Base-by-base conservation (phyloP, 2,113 vertebrate genomes). In the Merops nubicus region DNA sequence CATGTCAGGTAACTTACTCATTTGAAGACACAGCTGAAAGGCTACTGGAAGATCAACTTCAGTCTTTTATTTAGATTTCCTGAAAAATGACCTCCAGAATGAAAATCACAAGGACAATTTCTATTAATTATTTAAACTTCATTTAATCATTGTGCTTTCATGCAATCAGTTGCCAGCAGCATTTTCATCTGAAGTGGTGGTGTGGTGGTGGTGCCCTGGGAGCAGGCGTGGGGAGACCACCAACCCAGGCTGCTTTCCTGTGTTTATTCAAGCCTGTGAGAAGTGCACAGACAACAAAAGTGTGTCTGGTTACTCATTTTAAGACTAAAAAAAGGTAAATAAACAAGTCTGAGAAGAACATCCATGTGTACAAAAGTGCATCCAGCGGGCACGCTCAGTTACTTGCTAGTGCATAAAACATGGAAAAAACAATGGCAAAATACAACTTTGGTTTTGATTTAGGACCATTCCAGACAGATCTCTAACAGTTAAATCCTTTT, bases 1-100 rank as follows among this genome's bases (percentile, higher is more conserved):
- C 2, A 0, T 5, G 28, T 16, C 18, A 1, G 2, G 12, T 18
- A 15, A 12, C 8, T 19, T 59, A 43, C 53, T 80, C 43, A 12
- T 23, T 18, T 50, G 10, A 14, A 67, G 33, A 17, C 34, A 6
- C 1, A 38, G 34, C 11, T 77, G 53, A 51, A 51, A 47, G 45
- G 53, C 15, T 15, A 20, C 14, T n/a, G 16, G 34, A 19, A 47
- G 80, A 53, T 42, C 8, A 34, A 33, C 5, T 45, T 33, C 8
- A 36, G 11, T 28, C 23, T 43, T 78, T 68, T 60, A 65, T 33
- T 70, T 38, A 60, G 36, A n/a, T 60, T 51, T 48, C 40, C 20
- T 20, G 7, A 13, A 50, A 81, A 36, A 7, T 36, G 5, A 22
- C 21, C 6, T 63, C 6, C 18, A 25, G 62, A 25, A 33, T 47